Base-by-base conservation (phyloP, 2,888 invertebrate species). In the Erpobdella octoculata region DNA sequence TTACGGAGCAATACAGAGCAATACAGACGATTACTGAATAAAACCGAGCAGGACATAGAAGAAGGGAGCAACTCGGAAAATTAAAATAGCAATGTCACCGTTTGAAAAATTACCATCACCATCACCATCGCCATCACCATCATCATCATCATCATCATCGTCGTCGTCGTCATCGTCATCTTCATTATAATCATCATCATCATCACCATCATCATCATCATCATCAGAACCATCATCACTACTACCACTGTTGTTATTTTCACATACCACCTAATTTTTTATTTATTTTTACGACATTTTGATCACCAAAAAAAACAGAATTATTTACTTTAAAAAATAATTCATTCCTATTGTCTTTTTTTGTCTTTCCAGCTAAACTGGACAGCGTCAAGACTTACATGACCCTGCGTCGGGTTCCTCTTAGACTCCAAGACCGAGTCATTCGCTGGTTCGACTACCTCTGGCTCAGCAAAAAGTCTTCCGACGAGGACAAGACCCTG, bases 401-500 rank as follows among this genome's bases (percentile, higher is more conserved):
- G 96, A 87, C 93, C 76, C 91, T 96, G 90, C 88, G 96, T 70
- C 87, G 94, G 78, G 96, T 97, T 76, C 96, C 96, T 53, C 90
- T 89, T 79, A 91, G 93, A 84, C 88, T 97, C 74, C 95, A 97
- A 85, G 91, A 93, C 80, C 94, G 96, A 85, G 96, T 93, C 78
- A 96, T 97, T 85, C 93, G 94, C 85, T 97, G 96, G 96, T 97
- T 96, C 86, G 96, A 97, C 87, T 96, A 97, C 85, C 88, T 96
- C 80, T 97, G 97, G 96, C 89, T 95, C 81, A 94, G 94, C 77
- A 95, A 97, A 86, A 96, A 96, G 86, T 94, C 94, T 83, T 93
- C 94, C 33, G 94, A 96, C 83, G 96, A 97, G 84, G 95, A 96
- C 84, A 90, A 90, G 84, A 80, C 82, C 1, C 76, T 83, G 8